Conservation (phyloP, 2,113 vertebrate species). For the Todiramphus saurophagus region DNA sequence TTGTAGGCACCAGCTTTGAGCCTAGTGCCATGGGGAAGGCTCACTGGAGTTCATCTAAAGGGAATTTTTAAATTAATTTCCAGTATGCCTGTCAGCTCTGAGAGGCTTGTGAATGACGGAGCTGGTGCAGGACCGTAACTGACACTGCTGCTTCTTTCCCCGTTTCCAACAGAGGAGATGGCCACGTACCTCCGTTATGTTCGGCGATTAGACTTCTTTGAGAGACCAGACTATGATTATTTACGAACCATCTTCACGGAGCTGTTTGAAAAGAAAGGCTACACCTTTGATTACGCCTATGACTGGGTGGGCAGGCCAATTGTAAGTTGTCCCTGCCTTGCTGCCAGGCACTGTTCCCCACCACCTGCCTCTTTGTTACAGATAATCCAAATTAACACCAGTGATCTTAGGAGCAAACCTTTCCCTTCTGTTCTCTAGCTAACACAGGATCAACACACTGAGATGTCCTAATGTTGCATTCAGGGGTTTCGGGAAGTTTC, state of each 20-base stretch:
- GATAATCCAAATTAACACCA: background rate
- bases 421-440: background rate
- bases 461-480: fast-evolving
- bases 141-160: background rate
- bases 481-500: background rate
- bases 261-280: conserved; percentile 96
- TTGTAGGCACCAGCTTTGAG: background rate
- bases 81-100: too few relatives aligned
- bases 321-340: conserved; percentile 79
- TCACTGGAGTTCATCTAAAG: background rate
- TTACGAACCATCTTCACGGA: conserved; percentile 95
- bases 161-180: conserved; percentile 90
- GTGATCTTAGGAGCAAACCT: background rate
- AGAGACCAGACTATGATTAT: conserved; percentile 98
- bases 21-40: background rate
- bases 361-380: background rate
- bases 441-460: background rate
- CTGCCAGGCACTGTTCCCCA: background rate
- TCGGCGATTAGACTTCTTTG: conserved; percentile 95
- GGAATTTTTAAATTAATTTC: background rate
- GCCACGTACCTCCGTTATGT: conserved; percentile 97
- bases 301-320: conserved; percentile 98
- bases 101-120: background rate
- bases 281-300: conserved; percentile 95
- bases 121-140: background rate